A percentile compares a stretch with the other conserved stretches of the same genome.
Conservation (phyloP, 2,797 vertebrate species). For the Tachyglossus aculeatus region DNA sequence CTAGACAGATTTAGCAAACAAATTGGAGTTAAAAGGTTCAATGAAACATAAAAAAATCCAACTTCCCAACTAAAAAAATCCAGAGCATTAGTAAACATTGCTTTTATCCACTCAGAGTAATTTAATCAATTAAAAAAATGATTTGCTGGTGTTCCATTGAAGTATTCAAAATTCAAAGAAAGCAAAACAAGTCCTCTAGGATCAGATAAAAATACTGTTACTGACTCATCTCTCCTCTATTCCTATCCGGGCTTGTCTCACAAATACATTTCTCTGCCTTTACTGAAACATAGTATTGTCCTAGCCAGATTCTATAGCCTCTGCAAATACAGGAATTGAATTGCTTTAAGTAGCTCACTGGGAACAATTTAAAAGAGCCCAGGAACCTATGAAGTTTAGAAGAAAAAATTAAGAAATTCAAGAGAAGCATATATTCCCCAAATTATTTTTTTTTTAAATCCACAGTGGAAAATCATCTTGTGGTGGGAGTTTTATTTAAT, state of each 20-base stretch:
- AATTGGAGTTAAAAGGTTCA: constrained; percentile 60
- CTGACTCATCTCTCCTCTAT: constrained; percentile 62
- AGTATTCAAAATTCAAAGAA: constrained; percentile 64
- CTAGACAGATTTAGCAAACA: constrained; percentile 50
- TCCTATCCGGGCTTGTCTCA: constrained; percentile 48
- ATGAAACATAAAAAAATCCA: constrained; percentile 36
- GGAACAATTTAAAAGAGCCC: constrained; percentile 32
- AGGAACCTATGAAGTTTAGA: constrained; percentile 1
- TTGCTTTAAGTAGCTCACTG: constrained; percentile 49
- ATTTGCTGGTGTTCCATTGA: constrained; percentile 56
- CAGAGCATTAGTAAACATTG: constrained; percentile 61
- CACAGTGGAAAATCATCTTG: constrained; percentile 15
- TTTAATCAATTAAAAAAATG: constrained; percentile 53
- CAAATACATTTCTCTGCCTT: constrained; percentile 54
- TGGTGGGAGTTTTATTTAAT: constrained; percentile 32
- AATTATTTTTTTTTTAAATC: constrained; percentile 27
- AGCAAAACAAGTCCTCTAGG: constrained; percentile 43
- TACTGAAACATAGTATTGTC: constrained; percentile 44
- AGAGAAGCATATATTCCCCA: constrained; percentile 31
- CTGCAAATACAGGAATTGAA: constrained; percentile 31
- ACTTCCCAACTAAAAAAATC: constrained; percentile 47
- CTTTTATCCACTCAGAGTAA: constrained; percentile 72
- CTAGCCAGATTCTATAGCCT: constrained; percentile 42
- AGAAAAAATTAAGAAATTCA: too few relatives aligned
- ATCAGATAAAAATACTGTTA: constrained; percentile 63